phyloP scores from a whole-genome alignment of 1,140 invertebrate species.

The Leptinotarsa undecemlineata region DNA sequence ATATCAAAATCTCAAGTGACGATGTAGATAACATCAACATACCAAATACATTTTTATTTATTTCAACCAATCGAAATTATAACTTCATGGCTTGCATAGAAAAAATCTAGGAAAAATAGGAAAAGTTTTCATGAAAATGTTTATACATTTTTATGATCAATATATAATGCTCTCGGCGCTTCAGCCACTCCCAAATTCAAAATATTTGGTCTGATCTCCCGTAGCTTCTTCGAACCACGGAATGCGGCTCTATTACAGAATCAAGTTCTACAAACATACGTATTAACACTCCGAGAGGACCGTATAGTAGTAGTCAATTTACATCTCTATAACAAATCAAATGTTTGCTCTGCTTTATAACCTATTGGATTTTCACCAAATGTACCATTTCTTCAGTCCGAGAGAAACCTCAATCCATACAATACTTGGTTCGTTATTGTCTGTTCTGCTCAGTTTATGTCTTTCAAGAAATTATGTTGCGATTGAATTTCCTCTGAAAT shows the following conservation, averaged over 20 bases:
- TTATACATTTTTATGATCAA: neutral
- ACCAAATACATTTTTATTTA: no score
- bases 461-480: neutral
- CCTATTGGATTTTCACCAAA: slow-evolving; percentile 19
- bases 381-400: neutral
- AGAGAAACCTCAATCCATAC: neutral
- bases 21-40: no score
- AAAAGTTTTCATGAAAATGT: no score
- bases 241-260: slow-evolving; percentile 52
- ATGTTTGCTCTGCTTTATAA: slow-evolving; percentile 49
- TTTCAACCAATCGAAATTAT: no score
- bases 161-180: neutral
- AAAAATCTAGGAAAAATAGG: no score
- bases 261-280: slow-evolving; percentile 52
- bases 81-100: no score
- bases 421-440: neutral
- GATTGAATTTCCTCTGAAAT: neutral
- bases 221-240: slow-evolving; percentile 34
- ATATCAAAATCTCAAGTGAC: no score
- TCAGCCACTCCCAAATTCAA: slow-evolving; percentile 20
- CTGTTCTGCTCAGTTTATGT: neutral
- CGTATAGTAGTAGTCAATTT: slow-evolving; percentile 43
- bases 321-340: slow-evolving; percentile 49
- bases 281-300: slow-evolving; percentile 48
- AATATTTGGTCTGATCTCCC: slow-evolving; percentile 19